Base-by-base conservation (phyloP, 2,113 vertebrate species). In the Ochotona princeps region DNA sequence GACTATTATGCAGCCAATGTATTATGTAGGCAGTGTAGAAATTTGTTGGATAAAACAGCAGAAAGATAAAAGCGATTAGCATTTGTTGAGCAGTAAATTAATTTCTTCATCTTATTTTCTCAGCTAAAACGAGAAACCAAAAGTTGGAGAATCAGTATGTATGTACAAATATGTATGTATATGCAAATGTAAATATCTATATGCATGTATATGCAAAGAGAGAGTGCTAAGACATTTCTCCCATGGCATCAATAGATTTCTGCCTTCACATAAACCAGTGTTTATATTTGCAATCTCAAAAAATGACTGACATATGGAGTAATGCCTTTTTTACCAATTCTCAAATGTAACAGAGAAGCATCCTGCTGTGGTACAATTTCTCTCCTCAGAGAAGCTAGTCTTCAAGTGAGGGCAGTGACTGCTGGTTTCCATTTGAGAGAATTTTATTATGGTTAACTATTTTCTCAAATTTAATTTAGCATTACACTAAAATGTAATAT, bases 391-490 rank as follows among this genome's bases (percentile, higher is more conserved):
- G 11, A 83, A 44, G 51, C 7, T 63, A 17, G 78, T 72, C 65
- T 86, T 72, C 66, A 91, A 86, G 38, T 83, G 49, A 89, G 38
- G 23, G 5, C 84, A 74, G 14, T 11, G 5, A 11, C 44, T 30
- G 51, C 35, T 92, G 54, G 63, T 84, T 78, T 93, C 66, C 69
- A 78, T 9, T 92, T 20, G 30, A 79, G 60, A 54, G 82, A 69
- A 83, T 35, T 81, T 78, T 82, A 84, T 82, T 87, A 51, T 14
- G 60, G 61, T 13, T 49, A 89, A 76, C 35, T 87, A 79, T 28
- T 47, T 95, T 88, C 81, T 83, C 61, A 73, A 80, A 51, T 91
- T 81, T 76, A 80, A 57, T 8, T 92, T 80, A 61, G 30, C 75
- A 67, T 76, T 60, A 65, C 49, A 89, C 85, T 87, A 83, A 87